A percentile compares a stretch with the other conserved stretches of the same genome.
These are phyloP conservation scores for Cristatella mucedo DNA, from an alignment of 2,888 invertebrate genomes.

Conservation along the genomic window DNA sequence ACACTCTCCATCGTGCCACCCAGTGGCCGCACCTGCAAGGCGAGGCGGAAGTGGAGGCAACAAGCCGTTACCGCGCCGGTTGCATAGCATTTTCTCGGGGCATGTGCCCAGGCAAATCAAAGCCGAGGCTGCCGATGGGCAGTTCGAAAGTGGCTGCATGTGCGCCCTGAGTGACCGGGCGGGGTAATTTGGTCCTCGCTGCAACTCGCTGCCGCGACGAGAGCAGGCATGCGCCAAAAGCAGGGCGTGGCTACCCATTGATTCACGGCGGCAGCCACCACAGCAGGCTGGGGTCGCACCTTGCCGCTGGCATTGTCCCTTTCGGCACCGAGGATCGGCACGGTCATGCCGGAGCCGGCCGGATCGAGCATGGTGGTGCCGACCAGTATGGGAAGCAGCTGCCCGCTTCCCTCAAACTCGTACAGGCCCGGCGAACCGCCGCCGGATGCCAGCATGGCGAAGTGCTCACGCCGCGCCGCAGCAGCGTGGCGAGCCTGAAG, in stretches of 20 bases:
- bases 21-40: conserved; percentile 21
- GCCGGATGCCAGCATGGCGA: conserved; percentile 25
- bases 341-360: conserved; percentile 24
- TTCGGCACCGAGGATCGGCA: conserved; percentile 30
- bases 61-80: too few relatives aligned
- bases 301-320: conserved; percentile 20
- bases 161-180: too few relatives aligned
- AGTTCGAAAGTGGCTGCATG: too few relatives aligned
- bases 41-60: background rate
- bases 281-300: too few relatives aligned
- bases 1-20: conserved; percentile 36
- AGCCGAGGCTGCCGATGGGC: too few relatives aligned
- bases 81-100: too few relatives aligned
- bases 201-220: too few relatives aligned
- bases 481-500: conserved; percentile 23
- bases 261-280: too few relatives aligned
- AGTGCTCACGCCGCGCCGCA: conserved; percentile 22
- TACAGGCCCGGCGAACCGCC: conserved; percentile 35
- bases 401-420: conserved; percentile 28
- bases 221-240: too few relatives aligned
- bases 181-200: too few relatives aligned
- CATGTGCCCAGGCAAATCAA: too few relatives aligned
- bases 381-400: conserved; percentile 31
- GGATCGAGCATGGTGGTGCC: conserved; percentile 30
- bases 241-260: too few relatives aligned